Conservation (phyloP, 92 coral and sea anemone species). For the Epizoanthus fatuus region DNA sequence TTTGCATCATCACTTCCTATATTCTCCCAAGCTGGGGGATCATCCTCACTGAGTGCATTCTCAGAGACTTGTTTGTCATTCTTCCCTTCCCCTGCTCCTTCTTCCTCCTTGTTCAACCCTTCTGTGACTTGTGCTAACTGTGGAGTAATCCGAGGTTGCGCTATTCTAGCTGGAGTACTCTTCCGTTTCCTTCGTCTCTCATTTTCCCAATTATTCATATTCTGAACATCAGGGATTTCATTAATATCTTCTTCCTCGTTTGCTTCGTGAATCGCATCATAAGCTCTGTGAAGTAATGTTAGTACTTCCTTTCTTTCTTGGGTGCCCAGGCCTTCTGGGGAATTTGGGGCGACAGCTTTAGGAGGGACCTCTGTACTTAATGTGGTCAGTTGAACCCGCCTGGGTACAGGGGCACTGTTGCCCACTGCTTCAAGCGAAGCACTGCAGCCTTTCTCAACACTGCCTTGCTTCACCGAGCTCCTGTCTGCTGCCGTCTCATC, state of each 20-base stretch:
- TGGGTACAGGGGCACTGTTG: background rate
- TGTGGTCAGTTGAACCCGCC: background rate
- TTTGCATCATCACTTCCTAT: no score
- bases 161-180: background rate
- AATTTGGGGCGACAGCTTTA: no score
- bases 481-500: background rate
- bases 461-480: background rate
- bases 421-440: background rate
- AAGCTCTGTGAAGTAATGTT: background rate
- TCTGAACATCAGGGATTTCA: slow-evolving; percentile 27
- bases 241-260: slow-evolving; percentile 4
- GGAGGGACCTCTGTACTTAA: background rate
- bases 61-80: no score
- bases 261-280: background rate
- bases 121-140: background rate
- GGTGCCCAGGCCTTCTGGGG: background rate
- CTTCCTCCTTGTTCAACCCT: no score
- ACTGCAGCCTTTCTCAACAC: background rate
- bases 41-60: no score
- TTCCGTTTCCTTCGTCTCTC: background rate
- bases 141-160: background rate
- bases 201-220: slow-evolving; percentile 1
- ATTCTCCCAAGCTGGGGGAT: no score
- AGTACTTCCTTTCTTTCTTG: background rate
- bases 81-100: no score